These are phyloP conservation scores for Carassius gibelio DNA, from an alignment of 2,113 vertebrate species.

Conservation along the genomic window DNA sequence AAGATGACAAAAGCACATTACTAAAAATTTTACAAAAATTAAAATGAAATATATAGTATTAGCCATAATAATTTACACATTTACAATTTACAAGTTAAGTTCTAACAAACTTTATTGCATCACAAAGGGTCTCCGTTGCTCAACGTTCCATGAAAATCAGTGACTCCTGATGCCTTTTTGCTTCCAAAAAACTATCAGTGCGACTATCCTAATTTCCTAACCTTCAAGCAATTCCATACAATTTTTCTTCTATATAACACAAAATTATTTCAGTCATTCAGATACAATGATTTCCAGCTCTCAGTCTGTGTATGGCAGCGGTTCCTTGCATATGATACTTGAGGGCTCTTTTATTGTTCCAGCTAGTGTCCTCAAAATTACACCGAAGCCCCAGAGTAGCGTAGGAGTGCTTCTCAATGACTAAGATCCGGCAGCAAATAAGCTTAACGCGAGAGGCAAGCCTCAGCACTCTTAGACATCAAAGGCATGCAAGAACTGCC, in stretches of 20 bases:
- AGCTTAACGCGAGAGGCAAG: neutral
- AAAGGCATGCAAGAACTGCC: neutral
- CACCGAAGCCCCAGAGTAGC: neutral
- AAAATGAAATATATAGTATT: too few relatives aligned
- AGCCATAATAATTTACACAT: neutral
- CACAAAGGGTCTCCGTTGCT: too few relatives aligned
- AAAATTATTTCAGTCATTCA: neutral
- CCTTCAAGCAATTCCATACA: neutral
- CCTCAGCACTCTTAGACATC: constrained; percentile 12
- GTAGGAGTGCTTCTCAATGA: constrained; percentile 5
- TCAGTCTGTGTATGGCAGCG: neutral
- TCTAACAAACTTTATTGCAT: neutral
- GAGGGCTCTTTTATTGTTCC: constrained; percentile 1
- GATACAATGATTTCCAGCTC: neutral
- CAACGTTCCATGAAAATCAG: neutral
- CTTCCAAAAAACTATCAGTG: neutral
- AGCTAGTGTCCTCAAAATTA: constrained; percentile 13
- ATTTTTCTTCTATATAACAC: neutral
- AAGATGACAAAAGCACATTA: too few relatives aligned
- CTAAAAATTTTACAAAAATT: too few relatives aligned
- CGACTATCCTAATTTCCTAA: neutral
- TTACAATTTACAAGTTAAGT: neutral
- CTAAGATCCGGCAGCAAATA: neutral
- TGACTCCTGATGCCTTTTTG: neutral
- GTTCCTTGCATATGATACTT: neutral